Evolutionary conservation across 2,797 vertebrate species (phyloP).

Genomic region (Malurus splendens): DNA sequence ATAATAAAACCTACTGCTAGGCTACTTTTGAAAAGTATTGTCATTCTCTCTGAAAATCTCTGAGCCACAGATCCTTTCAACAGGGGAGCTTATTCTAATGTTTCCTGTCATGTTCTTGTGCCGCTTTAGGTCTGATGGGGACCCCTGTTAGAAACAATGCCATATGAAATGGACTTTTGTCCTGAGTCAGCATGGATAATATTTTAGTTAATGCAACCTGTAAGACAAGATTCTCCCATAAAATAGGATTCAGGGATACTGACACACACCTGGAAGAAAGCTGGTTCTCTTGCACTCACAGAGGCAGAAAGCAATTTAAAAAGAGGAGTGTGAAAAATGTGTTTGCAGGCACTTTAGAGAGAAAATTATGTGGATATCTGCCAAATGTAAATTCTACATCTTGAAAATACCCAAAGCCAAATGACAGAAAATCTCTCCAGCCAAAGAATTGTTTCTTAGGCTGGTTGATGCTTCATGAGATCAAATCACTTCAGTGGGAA

Average conservation of each 20-base stretch:
- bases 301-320: neutral
- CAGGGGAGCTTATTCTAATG: neutral
- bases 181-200: neutral
- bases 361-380: neutral
- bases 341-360: neutral
- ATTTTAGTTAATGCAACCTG: accelerated
- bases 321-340: neutral
- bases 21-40: neutral
- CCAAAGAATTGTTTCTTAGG: neutral
- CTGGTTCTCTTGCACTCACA: neutral
- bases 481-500: neutral
- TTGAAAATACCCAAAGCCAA: neutral
- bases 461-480: neutral
- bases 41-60: neutral
- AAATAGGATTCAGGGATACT: neutral
- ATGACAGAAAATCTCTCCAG: neutral
- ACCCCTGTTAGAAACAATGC: neutral
- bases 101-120: neutral
- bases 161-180: neutral
- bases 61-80: neutral
- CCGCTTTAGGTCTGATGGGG: neutral
- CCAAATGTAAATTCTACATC: neutral
- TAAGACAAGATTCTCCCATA: neutral
- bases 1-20: neutral
- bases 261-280: neutral